These are phyloP conservation scores for Myiozetetes cayanensis DNA, from an alignment of 2,113 vertebrate genomes.

Conservation along the genomic window DNA sequence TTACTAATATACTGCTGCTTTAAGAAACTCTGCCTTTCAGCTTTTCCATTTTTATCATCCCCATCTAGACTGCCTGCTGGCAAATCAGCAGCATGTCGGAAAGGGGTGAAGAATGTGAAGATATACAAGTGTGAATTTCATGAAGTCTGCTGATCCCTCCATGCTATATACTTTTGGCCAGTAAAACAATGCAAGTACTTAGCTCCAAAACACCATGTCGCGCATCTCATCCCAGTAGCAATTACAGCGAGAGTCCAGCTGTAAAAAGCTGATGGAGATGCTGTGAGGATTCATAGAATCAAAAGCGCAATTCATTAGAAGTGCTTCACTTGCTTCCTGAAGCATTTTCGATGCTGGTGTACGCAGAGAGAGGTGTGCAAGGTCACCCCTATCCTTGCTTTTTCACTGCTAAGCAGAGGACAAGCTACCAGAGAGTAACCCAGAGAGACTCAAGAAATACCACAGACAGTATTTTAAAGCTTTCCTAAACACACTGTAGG, in stretches of 20 bases:
- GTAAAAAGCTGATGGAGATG: slow-evolving; percentile 66
- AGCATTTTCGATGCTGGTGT: slow-evolving; percentile 3
- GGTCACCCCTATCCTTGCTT: not conserved
- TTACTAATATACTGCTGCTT: not conserved
- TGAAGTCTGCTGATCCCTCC: slow-evolving; percentile 43
- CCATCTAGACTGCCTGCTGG: slow-evolving; percentile 64
- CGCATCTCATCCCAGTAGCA: slow-evolving; percentile 58
- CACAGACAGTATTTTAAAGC: not conserved
- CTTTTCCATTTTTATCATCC: slow-evolving; percentile 65
- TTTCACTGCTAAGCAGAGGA: not conserved
- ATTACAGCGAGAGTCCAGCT: slow-evolving; percentile 74
- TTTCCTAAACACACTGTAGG: not conserved
- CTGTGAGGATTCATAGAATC: slow-evolving; percentile 63
- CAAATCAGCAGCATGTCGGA: slow-evolving; percentile 60
- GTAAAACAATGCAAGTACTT: slow-evolving; percentile 62
- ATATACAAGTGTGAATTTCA: slow-evolving; percentile 64
- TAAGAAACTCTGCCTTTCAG: slow-evolving; percentile 58
- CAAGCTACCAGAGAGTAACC: slow-evolving; percentile 26
- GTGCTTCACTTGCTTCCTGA: slow-evolving; percentile 60
- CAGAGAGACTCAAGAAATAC: slow-evolving; percentile 19
- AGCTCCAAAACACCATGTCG: slow-evolving; percentile 58
- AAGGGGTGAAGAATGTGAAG: slow-evolving; percentile 62
- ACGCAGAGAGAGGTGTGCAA: slow-evolving; percentile 1
- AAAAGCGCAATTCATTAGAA: slow-evolving; percentile 67
- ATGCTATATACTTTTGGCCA: slow-evolving; percentile 49